Conservation (phyloP, 2,888 invertebrate genomes). For the Carpatolechia fugitivella region DNA sequence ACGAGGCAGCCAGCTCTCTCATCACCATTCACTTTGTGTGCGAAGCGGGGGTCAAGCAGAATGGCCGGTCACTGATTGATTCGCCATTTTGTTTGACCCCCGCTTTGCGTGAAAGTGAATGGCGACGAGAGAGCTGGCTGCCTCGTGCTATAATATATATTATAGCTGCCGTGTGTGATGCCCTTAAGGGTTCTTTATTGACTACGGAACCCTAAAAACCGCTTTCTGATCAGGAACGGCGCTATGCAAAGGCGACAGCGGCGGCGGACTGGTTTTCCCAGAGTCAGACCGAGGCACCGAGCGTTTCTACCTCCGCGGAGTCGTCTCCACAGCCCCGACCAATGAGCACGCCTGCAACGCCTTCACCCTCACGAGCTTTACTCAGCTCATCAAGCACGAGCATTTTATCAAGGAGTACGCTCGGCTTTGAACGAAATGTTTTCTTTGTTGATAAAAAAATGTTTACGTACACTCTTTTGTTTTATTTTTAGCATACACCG, state of each 20-base stretch:
- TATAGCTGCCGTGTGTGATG: too few relatives aligned
- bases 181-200: too few relatives aligned
- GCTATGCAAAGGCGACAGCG: conserved; percentile 64
- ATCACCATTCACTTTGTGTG: too few relatives aligned
- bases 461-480: not conserved
- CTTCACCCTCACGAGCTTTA: conserved; percentile 48
- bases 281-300: conserved; percentile 34
- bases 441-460: not conserved
- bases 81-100: too few relatives aligned
- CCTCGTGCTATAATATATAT: too few relatives aligned
- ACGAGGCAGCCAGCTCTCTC: too few relatives aligned
- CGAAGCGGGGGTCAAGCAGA: too few relatives aligned
- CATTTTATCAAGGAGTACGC: conserved; percentile 43
- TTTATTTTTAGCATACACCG: too few relatives aligned
- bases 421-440: conserved; percentile 6
- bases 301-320: conserved; percentile 55
- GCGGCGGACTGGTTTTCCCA: conserved; percentile 57
- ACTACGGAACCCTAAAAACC: too few relatives aligned
- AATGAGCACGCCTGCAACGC: conserved; percentile 45
- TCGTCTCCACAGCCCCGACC: conserved; percentile 54
- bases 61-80: too few relatives aligned
- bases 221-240: conserved; percentile 49
- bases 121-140: too few relatives aligned
- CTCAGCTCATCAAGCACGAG: conserved; percentile 47
- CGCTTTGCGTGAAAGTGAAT: too few relatives aligned